Conservation (phyloP, 2,888 invertebrate genomes). For the Nemapogon koenigi region DNA sequence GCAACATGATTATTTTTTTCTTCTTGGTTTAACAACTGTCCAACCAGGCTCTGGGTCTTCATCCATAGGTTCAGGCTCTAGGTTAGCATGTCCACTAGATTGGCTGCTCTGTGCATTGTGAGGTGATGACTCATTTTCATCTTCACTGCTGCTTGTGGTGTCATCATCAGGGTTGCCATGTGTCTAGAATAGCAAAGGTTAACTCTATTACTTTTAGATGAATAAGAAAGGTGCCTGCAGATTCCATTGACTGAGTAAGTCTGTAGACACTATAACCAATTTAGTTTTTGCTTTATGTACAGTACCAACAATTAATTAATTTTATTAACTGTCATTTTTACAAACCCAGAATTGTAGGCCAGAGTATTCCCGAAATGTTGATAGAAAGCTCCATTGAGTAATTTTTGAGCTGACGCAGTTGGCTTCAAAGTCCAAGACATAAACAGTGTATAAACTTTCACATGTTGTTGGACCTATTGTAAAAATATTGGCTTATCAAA, state of each 20-base stretch:
- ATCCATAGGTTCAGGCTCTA: conserved; percentile 41
- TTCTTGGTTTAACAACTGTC: conserved; percentile 66
- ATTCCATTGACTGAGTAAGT: neutral
- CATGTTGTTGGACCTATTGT: too few species aligned
- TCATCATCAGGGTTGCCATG: conserved; percentile 58
- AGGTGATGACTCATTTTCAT: conserved; percentile 15
- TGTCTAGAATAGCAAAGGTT: conserved; percentile 26
- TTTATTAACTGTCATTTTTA: too few species aligned
- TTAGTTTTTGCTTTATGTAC: too few species aligned
- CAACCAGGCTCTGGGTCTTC: conserved; percentile 69
- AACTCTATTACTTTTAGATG: neutral
- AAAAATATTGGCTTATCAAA: too few species aligned
- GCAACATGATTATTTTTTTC: conserved; percentile 57
- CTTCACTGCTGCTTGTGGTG: conserved; percentile 28
- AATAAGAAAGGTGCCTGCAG: neutral
- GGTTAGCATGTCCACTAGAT: conserved; percentile 11
- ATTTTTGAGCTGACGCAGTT: too few species aligned
- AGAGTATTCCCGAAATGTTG: too few species aligned
- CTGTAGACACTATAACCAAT: too few species aligned
- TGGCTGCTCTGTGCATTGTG: conserved; percentile 3
- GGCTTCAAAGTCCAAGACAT: too few species aligned
- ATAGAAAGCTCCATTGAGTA: too few species aligned
- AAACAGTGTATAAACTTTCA: too few species aligned
- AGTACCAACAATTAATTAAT: too few species aligned
- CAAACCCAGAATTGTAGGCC: too few species aligned